Evolutionary conservation across 1,140 invertebrate genomes (phyloP).

Genomic region (Tetramorium simillimum): DNA sequence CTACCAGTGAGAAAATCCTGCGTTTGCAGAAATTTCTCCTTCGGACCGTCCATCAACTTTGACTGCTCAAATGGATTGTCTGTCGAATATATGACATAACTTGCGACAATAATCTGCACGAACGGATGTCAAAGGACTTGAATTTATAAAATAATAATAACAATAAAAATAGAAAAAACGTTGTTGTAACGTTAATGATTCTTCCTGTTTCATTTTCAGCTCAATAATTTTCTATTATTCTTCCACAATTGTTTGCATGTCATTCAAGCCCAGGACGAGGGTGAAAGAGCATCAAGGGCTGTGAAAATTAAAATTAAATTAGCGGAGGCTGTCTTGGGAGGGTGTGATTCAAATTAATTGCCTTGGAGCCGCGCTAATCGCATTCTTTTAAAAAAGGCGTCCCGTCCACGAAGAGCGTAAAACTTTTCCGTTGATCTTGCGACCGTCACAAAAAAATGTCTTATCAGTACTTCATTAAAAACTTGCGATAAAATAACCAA

Average conservation of each 20-base stretch:
- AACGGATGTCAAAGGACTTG: not conserved
- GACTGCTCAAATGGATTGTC: not conserved
- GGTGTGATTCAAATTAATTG: slow-evolving; percentile 70
- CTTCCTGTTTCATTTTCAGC: not conserved
- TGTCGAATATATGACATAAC: not conserved
- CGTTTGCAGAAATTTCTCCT: slow-evolving; percentile 35
- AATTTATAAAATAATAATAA: not conserved
- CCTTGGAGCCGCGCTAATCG: slow-evolving; percentile 57
- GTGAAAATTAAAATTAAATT: slow-evolving; percentile 73
- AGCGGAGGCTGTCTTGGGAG: slow-evolving; percentile 40
- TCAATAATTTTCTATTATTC: slow-evolving; percentile 29
- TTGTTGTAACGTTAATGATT: not conserved
- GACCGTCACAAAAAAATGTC: not conserved
- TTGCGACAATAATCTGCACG: not conserved
- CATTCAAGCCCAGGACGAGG: not conserved
- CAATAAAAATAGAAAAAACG: not conserved
- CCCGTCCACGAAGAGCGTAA: slow-evolving; percentile 4
- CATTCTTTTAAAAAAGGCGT: slow-evolving; percentile 34
- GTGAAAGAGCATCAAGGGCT: not conserved
- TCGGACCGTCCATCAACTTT: not conserved
- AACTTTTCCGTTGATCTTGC: slow-evolving; percentile 39
- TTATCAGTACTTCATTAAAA: slow-evolving; percentile 49
- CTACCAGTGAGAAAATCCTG: slow-evolving; percentile 1
- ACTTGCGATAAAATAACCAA: slow-evolving; percentile 30
- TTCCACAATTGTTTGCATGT: slow-evolving; percentile 13